These are phyloP conservation scores for Bos javanicus DNA, from an alignment of 2,113 vertebrate species.

Conservation along the genomic window DNA sequence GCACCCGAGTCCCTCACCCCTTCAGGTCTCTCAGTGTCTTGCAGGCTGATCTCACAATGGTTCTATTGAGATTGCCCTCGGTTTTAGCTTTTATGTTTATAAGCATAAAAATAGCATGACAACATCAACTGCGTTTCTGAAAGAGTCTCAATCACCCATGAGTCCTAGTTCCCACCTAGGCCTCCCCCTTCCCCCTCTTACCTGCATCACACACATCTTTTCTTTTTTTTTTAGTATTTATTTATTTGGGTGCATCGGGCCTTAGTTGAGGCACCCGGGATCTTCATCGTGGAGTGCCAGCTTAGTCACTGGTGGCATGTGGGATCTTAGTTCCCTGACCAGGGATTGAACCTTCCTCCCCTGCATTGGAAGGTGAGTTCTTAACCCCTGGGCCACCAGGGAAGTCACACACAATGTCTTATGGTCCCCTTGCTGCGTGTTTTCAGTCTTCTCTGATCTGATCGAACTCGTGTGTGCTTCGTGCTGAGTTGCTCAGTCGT, in stretches of 20 bases:
- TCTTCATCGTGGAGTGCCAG: neutral
- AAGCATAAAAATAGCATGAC: neutral
- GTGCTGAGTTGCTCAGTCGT: neutral
- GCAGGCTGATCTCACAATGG: neutral
- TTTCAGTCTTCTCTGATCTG: neutral
- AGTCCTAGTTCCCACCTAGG: neutral
- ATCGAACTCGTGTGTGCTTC: neutral
- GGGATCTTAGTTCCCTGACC: neutral
- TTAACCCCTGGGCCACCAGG: neutral
- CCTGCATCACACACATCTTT: neutral
- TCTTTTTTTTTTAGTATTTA: neutral
- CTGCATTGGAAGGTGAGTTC: neutral
- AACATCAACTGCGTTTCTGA: neutral
- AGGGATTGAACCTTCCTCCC: neutral
- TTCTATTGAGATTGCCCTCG: neutral
- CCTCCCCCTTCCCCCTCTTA: accelerated
- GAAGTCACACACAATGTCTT: neutral
- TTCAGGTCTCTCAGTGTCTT: neutral
- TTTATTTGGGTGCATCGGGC: neutral
- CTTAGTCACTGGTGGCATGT: neutral
- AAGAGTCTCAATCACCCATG: accelerated
- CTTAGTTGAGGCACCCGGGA: neutral
- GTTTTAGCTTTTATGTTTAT: neutral
- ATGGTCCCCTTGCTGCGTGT: accelerated
- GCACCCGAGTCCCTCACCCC: accelerated